Evolutionary conservation across 2,888 invertebrate species (phyloP), one percentile per base, ranked within the genome.

Genomic region (Linyphia triangularis): DNA sequence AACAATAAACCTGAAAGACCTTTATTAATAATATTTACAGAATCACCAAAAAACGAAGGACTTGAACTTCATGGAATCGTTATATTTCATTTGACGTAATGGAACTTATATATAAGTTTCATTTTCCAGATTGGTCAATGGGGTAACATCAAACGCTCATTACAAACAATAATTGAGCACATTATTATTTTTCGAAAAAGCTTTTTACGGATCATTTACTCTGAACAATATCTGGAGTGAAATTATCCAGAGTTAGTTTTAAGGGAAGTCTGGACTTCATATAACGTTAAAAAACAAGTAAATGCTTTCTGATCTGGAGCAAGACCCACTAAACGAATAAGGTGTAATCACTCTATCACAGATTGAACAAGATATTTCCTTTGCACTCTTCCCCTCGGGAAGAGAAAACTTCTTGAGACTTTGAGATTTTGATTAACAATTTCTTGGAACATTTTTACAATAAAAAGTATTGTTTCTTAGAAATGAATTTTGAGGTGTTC

Each of bases 391-490:
- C 43, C 70, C 26, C 43, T 70, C n/a, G 16, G 43, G 10, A n/a
- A 6, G 13, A 30, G 61, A 69, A 69, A 30, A n/a, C 43, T 30
- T 43, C 13, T 9, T 9, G 1, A 1, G 24, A 16, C 26, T 43
- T 65, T 16, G 43, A n/a, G 70, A 70, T 70, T 70, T 70, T 43
- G 26, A 70, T 70, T 70, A 70, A 19, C 24, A 40, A 26, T 40
- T 70, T 70, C 16, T 51, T 24, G 9, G 43, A 70, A 43, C 40
- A 70, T 43, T 70, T 22, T 51, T 28, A 43, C 24, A 24, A 16
- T 26, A 43, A 70, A 70, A 43, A 43, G 10, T 43, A 43, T n/a
- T n/a, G n/a, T n/a, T n/a, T n/a, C n/a, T n/a, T n/a, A n/a, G n/a
- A n/a, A n/a, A n/a, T n/a, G n/a, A n/a, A n/a, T n/a, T n/a, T n/a